Percentiles rank a stretch among this genome's conserved stretches.
Conservation (phyloP, 2,113 vertebrate genomes). For the Tragelaphus buxtoni region DNA sequence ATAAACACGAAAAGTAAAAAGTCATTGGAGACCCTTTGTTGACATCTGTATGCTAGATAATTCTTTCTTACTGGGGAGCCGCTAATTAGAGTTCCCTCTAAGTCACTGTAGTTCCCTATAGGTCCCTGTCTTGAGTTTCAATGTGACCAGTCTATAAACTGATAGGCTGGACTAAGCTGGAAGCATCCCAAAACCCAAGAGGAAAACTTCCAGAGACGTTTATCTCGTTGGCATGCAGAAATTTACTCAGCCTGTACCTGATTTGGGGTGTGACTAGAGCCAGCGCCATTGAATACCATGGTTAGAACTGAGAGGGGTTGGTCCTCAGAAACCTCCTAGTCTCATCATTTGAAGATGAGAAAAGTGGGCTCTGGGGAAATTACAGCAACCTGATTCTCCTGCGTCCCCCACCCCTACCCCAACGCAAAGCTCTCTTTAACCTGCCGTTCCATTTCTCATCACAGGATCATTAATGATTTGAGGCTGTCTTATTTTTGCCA, state of each 20-base stretch:
- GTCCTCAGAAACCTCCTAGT: background rate
- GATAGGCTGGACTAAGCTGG: background rate
- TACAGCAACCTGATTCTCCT: background rate
- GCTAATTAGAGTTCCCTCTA: background rate
- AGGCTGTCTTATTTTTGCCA: background rate
- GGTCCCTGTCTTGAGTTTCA: background rate
- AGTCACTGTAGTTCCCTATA: background rate
- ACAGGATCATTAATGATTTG: background rate
- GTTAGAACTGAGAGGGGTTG: background rate
- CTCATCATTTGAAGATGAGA: background rate
- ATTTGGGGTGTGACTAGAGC: background rate
- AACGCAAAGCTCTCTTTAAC: too few species aligned
- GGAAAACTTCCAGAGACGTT: background rate
- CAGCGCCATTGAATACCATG: background rate
- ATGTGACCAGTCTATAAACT: background rate
- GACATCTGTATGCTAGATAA: background rate
- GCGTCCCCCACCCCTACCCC: background rate
- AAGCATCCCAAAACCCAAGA: background rate
- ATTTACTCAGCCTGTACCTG: background rate
- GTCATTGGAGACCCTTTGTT: background rate
- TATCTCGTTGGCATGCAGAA: background rate
- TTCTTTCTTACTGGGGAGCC: background rate
- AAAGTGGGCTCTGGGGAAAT: background rate
- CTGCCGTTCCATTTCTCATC: background rate
- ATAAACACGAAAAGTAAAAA: background rate